These are phyloP conservation scores for Bruchidius siliquastri DNA, from an alignment of 2,888 invertebrate genomes.

Conservation along the genomic window DNA sequence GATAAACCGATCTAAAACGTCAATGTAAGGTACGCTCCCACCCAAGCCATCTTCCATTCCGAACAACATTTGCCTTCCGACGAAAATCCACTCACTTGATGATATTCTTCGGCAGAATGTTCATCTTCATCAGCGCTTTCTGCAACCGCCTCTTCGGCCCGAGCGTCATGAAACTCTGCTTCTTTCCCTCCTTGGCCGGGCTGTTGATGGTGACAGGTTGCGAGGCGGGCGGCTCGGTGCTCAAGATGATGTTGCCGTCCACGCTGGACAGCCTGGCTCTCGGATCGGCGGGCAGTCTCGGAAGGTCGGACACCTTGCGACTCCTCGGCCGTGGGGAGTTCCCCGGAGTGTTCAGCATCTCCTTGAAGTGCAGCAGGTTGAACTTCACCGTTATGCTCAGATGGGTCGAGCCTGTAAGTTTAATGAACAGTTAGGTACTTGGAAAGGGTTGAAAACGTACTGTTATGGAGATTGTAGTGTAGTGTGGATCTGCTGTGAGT, in stretches of 20 bases:
- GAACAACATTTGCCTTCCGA: no score
- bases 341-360: slow-evolving; percentile 71
- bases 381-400: slow-evolving; percentile 95
- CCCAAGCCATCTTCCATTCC: no score
- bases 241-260: slow-evolving; percentile 51
- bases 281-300: slow-evolving; percentile 64
- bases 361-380: slow-evolving; percentile 84
- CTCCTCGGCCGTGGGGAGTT: slow-evolving; percentile 74
- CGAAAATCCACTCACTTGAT: slow-evolving; percentile 47
- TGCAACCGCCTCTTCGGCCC: slow-evolving; percentile 80
- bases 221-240: slow-evolving; percentile 43
- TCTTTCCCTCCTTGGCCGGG: slow-evolving; percentile 58
- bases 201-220: slow-evolving; percentile 59
- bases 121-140: slow-evolving; percentile 84
- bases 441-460: no score
- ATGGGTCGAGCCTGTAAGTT: slow-evolving; percentile 64
- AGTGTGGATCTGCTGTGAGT: no score
- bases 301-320: slow-evolving; percentile 53
- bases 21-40: no score
- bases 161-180: slow-evolving; percentile 77
- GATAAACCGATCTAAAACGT: no score
- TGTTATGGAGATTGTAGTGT: no score
- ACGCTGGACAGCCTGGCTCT: slow-evolving; percentile 75
- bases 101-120: slow-evolving; percentile 80
- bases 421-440: no score